phyloP scores from a whole-genome alignment of 1,140 invertebrate genomes.

The Rhyzopertha dominica region DNA sequence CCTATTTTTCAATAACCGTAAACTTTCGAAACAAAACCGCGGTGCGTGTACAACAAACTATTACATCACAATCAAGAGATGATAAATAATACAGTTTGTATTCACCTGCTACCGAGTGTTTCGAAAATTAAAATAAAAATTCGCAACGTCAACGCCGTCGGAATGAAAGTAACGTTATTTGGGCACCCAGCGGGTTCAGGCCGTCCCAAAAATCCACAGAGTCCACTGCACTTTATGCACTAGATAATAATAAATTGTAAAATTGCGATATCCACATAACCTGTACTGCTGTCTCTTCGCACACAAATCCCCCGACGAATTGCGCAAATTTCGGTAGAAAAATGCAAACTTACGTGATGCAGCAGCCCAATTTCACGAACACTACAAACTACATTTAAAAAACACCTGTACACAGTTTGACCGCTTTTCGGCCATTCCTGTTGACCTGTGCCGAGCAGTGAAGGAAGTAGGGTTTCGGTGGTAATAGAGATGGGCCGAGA shows the following conservation, averaged over 20 bases:
- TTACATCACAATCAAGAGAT: conserved; percentile 13
- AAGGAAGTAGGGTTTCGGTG: conserved; percentile 42
- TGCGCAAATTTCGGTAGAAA: conserved; percentile 4
- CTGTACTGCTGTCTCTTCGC: conserved; percentile 21
- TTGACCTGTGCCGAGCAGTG: conserved; percentile 43
- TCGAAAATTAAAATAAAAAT: too few species aligned
- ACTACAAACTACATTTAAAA: conserved; percentile 41
- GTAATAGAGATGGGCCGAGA: conserved; percentile 11
- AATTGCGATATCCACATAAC: conserved; percentile 25
- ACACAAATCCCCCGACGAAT: conserved; percentile 3
- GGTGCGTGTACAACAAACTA: too few species aligned
- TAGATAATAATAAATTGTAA: conserved; percentile 41
- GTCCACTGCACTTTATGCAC: conserved; percentile 41
- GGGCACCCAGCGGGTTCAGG: conserved; percentile 28
- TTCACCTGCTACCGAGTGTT: conserved; percentile 1
- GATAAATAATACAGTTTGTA: conserved; percentile 6
- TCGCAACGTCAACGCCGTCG: conserved; percentile 22
- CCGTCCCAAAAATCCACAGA: conserved; percentile 34
- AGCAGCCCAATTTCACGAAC: conserved; percentile 24
- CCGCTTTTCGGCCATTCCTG: conserved; percentile 46
- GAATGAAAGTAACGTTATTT: conserved; percentile 39
- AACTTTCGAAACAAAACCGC: conserved; percentile 18
- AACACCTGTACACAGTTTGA: conserved; percentile 45
- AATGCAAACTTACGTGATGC: conserved; percentile 24
- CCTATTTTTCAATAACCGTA: conserved; percentile 18